Evolutionary conservation across 2,113 vertebrate species (phyloP).

Genomic region (Trogon surrucura): DNA sequence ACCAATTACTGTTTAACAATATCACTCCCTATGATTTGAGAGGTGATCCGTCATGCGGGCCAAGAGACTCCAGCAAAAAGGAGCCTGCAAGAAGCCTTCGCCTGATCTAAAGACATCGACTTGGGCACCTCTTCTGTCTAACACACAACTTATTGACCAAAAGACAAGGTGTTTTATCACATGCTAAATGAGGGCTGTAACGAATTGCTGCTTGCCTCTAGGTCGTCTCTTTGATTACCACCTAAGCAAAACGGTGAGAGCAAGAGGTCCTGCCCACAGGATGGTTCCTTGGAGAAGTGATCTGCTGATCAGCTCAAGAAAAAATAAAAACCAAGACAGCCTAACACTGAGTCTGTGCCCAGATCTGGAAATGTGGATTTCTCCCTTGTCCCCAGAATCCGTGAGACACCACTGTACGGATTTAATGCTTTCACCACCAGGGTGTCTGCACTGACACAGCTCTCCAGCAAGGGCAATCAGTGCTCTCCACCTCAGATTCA

Average conservation of each 20-base stretch:
- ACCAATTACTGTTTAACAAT: slow-evolving; percentile 56
- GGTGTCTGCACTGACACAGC: not conserved
- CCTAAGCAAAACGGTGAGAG: not conserved
- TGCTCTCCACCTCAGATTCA: not conserved
- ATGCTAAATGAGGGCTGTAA: not conserved
- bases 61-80: not conserved
- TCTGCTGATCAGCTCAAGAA: not conserved
- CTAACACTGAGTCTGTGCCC: not conserved
- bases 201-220: not conserved
- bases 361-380: not conserved
- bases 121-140: not conserved
- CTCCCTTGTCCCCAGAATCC: not conserved
- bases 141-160: not conserved
- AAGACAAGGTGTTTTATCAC: not conserved
- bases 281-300: not conserved
- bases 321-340: not conserved
- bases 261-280: not conserved
- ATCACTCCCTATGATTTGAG: not conserved
- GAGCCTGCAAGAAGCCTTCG: not conserved
- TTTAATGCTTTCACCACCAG: not conserved
- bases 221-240: not conserved
- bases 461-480: not conserved
- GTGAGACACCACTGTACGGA: accelerated
- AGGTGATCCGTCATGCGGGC: not conserved
- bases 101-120: not conserved